These are phyloP conservation scores for Lepisosteus osseus DNA, from an alignment of 2,113 vertebrate species.

Conservation along the genomic window DNA sequence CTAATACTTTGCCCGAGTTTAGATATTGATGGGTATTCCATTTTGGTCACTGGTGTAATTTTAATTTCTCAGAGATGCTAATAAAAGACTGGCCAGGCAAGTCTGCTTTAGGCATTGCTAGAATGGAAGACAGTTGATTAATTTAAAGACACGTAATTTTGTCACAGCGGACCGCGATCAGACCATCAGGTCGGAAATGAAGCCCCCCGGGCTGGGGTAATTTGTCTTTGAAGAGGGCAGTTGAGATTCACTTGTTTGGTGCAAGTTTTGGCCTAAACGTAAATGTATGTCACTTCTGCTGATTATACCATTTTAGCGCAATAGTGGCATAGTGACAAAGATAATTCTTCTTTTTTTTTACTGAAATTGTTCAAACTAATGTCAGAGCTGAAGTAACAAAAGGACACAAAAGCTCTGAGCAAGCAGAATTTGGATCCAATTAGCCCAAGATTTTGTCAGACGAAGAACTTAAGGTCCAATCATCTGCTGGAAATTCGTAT, in stretches of 20 bases:
- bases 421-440: neutral
- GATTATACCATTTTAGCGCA: neutral
- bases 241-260: neutral
- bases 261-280: neutral
- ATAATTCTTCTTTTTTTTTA: neutral
- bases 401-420: neutral
- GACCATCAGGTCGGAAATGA: neutral
- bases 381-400: neutral
- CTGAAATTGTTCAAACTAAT: neutral
- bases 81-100: neutral
- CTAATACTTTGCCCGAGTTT: too few relatives aligned
- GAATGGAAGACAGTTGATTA: neutral
- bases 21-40: too few relatives aligned
- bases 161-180: neutral
- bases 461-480: neutral
- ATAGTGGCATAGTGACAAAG: neutral
- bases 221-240: neutral
- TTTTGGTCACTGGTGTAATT: neutral
- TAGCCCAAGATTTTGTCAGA: neutral
- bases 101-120: neutral
- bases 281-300: neutral
- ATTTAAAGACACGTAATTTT: slow-evolving; percentile 4
- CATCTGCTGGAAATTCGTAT: neutral
- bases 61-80: neutral
- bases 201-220: neutral